Conservation (phyloP, 2,888 invertebrate species). For the Acrocyrtus sp. region DNA sequence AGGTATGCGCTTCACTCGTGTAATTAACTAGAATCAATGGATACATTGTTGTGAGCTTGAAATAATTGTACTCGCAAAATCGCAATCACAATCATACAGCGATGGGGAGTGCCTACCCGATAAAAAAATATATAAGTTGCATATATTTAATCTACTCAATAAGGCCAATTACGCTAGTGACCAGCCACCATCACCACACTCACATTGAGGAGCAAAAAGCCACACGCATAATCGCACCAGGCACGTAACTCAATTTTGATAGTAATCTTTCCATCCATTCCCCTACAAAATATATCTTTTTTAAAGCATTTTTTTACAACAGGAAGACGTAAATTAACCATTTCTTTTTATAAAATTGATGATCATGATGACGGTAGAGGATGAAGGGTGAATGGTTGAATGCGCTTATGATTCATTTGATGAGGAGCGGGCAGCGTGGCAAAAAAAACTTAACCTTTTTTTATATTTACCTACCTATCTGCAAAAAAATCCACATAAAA, state of each 20-base stretch:
- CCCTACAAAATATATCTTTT: constrained; percentile 11
- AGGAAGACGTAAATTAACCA: constrained; percentile 42
- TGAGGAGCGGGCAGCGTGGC: constrained; percentile 12
- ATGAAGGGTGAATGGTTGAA: constrained; percentile 19
- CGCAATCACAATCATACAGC: background rate
- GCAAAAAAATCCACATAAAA: background rate
- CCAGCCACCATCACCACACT: background rate
- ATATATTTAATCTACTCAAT: background rate
- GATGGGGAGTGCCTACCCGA: background rate
- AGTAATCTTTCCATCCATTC: background rate
- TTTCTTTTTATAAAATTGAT: constrained; percentile 26
- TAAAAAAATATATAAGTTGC: background rate
- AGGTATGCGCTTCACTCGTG: background rate
- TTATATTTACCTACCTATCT: background rate
- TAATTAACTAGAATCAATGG: constrained; percentile 7
- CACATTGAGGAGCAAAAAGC: too few species aligned
- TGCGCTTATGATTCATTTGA: constrained; percentile 7
- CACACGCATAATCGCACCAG: constrained; percentile 13
- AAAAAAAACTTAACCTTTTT: constrained; percentile 18
- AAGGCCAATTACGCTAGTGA: background rate
- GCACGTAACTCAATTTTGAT: constrained; percentile 22
- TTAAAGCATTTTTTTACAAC: constrained; percentile 16
- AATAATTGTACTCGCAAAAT: background rate
- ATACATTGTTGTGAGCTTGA: background rate
- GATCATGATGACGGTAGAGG: constrained; percentile 22